Evolutionary conservation across 2,113 vertebrate genomes (phyloP).

Genomic region (Pycnonotus jocosus): DNA sequence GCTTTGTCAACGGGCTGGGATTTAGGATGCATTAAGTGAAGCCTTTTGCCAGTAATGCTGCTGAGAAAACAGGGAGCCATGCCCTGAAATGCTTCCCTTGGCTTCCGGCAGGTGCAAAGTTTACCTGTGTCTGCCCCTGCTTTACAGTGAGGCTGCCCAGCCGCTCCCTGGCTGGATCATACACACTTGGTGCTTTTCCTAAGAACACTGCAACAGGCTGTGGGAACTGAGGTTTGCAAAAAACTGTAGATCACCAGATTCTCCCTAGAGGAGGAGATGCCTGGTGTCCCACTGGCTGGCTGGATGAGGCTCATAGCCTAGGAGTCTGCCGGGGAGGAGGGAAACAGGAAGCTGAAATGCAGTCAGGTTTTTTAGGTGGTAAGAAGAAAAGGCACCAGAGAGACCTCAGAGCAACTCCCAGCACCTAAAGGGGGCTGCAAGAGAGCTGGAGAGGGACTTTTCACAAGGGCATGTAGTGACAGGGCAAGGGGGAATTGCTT

Average conservation of each 20-base stretch:
- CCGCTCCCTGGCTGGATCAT: neutral
- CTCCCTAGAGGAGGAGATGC: neutral
- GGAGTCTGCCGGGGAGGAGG: neutral
- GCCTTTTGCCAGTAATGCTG: neutral
- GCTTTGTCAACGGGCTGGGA: neutral
- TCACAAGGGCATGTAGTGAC: neutral
- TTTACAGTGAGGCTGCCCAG: neutral
- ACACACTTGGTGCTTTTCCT: too few species aligned
- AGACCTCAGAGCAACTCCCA: neutral
- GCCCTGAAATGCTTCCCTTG: neutral
- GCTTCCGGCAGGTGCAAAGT: neutral
- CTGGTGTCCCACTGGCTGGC: fast-evolving
- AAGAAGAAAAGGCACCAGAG: neutral
- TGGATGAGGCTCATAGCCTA: neutral
- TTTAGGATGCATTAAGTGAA: neutral
- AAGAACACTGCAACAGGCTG: neutral
- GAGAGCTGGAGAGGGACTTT: neutral
- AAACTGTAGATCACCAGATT: neutral
- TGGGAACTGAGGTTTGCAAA: neutral
- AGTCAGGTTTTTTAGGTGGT: neutral
- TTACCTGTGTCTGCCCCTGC: neutral
- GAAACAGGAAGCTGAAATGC: neutral
- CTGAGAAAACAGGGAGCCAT: fast-evolving
- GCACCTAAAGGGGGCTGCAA: neutral
- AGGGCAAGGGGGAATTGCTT: neutral